These are phyloP conservation scores for Lasiurus cinereus DNA, from an alignment of 2,113 vertebrate species.

Conservation along the genomic window DNA sequence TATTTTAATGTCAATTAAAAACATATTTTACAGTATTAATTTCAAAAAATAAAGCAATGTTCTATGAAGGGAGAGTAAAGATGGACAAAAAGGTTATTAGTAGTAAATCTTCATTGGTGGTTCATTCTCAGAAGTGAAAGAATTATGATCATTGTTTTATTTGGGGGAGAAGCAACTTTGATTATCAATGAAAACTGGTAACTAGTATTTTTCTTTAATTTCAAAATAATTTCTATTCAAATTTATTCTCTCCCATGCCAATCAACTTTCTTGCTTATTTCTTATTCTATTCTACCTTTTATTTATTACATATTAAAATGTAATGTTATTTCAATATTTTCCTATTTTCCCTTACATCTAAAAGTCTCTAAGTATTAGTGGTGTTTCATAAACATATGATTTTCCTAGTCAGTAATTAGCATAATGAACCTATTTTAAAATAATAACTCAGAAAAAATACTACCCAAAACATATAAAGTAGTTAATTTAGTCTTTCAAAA, in stretches of 20 bases:
- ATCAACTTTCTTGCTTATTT: background rate
- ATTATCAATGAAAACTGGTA: background rate
- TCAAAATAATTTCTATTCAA: background rate
- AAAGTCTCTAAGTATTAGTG: background rate
- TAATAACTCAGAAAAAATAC: background rate
- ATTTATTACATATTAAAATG: background rate
- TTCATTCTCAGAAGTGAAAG: background rate
- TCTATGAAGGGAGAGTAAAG: background rate
- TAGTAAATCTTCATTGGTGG: background rate
- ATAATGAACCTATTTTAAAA: background rate
- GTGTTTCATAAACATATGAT: background rate
- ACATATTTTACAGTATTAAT: background rate
- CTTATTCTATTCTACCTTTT: background rate
- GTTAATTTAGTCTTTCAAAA: background rate
- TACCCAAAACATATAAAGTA: background rate
- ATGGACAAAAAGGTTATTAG: background rate
- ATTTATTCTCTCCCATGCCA: background rate
- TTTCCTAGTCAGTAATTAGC: background rate
- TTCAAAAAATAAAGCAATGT: background rate
- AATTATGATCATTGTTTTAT: background rate
- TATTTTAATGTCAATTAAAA: conserved; percentile 13
- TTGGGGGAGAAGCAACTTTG: background rate
- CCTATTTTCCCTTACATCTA: background rate
- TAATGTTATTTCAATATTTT: background rate
- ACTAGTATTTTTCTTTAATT: background rate